Base-by-base conservation (phyloP, 2,797 vertebrate species). In the Perdix hodgsoniae region DNA sequence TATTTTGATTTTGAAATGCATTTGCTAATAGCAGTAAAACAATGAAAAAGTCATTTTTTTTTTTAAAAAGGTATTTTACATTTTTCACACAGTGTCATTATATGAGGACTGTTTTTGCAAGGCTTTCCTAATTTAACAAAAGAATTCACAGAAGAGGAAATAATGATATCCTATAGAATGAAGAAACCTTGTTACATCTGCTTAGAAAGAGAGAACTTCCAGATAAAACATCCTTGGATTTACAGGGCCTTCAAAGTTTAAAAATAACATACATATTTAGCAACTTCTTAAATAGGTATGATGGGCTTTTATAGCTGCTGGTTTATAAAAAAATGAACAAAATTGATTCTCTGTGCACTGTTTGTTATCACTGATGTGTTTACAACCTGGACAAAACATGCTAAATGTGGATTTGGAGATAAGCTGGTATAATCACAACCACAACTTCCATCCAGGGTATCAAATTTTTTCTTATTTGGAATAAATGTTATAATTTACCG, bases 1-100 rank as follows among this genome's bases (percentile, higher is more conserved):
- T 93, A 97, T 77, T 90, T 79, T 81, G 88, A 81, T 83, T 97
- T 89, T 88, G 74, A 94, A 96, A 94, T 88, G 80, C 91, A 93
- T 96, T 94, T 94, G 80, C 79, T 91, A 80, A 81, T 77, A 91
- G 80, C 73, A 94, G 88, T 93, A 93, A 94, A 95, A 81, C 81
- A 93, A 92, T 71, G 60, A 95, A 86, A 91, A 91, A 94, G 60
- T 84, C 22, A 95, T 88, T 54, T 31, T 54, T 31, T 54, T 54
- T 54, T 31, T 17, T 4, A 77, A 83, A 40, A 10, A 1, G 75
- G 61, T 73, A 74, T 87, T 94, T 90, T 75, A 91, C 80, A 90
- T 88, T 93, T 94, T 92, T 93, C 44, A 94, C 29, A 88, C 60
- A 50, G 81, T 94, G 75, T 81, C 42, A 91, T 75, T 65, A 67